A percentile compares a stretch with the other conserved stretches of the same genome.
phyloP scores from a whole-genome alignment of 2,888 invertebrate species.

The Pammene aurita region DNA sequence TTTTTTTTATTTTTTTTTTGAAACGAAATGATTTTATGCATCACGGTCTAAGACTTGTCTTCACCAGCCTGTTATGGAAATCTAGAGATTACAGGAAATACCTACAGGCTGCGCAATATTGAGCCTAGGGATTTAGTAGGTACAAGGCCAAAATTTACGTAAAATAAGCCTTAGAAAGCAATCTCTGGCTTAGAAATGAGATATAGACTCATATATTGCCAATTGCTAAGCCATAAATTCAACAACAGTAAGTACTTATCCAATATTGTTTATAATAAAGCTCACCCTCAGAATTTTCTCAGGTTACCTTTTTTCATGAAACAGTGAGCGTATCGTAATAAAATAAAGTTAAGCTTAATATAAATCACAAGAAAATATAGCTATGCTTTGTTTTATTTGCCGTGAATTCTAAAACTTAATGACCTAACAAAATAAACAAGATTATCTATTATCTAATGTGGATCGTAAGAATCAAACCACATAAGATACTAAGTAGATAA shows the following conservation, averaged over 20 bases:
- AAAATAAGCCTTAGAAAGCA: constrained; percentile 48
- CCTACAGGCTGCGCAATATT: constrained; percentile 52
- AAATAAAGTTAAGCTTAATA: not conserved
- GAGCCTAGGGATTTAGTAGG: constrained; percentile 52
- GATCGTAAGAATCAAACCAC: not conserved
- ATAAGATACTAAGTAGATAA: not conserved
- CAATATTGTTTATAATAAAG: not conserved
- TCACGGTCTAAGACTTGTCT: constrained; percentile 7
- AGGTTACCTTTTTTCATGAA: not conserved
- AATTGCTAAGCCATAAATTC: constrained; percentile 15
- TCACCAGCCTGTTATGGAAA: constrained; percentile 67
- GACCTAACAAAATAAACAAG: not conserved
- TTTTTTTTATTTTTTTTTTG: no score
- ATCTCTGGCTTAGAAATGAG: constrained; percentile 46
- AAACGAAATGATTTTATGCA: constrained; percentile 1
- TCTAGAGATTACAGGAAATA: constrained; percentile 59
- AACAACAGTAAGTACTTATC: not conserved
- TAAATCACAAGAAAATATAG: not conserved
- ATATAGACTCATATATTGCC: constrained; percentile 43
- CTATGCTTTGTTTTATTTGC: constrained; percentile 5
- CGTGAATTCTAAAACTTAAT: constrained; percentile 5
- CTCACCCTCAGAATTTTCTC: not conserved
- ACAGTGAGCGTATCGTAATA: not conserved
- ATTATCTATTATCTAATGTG: not conserved
- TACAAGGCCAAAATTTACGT: constrained; percentile 52